Conservation (phyloP, 2,888 invertebrate species). For the Cephus pygmeus region DNA sequence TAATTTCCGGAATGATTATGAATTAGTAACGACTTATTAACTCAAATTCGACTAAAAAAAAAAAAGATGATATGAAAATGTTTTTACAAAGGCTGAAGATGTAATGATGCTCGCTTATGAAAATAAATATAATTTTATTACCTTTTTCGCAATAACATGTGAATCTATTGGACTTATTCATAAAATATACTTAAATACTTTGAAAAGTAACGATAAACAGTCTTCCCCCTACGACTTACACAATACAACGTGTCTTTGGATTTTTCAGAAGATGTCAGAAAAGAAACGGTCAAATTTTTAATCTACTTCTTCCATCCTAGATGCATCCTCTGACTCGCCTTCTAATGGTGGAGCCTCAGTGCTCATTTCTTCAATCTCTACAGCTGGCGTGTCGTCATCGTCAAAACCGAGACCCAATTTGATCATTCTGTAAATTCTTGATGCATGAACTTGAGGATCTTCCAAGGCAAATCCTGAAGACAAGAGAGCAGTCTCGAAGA, state of each 20-base stretch:
- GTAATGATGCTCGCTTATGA: not conserved
- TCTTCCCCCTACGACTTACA: slow-evolving; percentile 33
- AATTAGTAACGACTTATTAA: not conserved
- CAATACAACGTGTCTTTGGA: slow-evolving; percentile 40
- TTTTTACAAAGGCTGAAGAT: not conserved
- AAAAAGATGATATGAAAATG: not conserved
- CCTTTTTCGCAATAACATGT: not conserved
- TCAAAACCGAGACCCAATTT: slow-evolving; percentile 76
- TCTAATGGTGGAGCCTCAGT: slow-evolving; percentile 68
- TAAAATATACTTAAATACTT: slow-evolving; percentile 21
- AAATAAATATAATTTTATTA: not conserved
- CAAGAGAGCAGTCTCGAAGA: slow-evolving; percentile 75
- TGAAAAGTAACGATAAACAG: slow-evolving; percentile 32
- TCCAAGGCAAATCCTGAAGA: slow-evolving; percentile 76
- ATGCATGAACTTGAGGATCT: slow-evolving; percentile 72
- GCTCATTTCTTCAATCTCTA: slow-evolving; percentile 52
- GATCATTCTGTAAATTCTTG: slow-evolving; percentile 77
- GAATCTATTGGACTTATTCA: not conserved
- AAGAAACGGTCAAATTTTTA: slow-evolving; percentile 56
- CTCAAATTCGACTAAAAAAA: not conserved
- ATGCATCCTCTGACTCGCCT: slow-evolving; percentile 72
- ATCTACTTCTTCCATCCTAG: slow-evolving; percentile 78
- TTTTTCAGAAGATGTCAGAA: not conserved
- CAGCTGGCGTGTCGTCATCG: slow-evolving; percentile 68
- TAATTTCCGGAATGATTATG: not conserved